Percentiles rank a stretch among this genome's conserved stretches.
Evolutionary conservation across 2,888 invertebrate genomes (phyloP).

Genomic region (Drosophila mercatorum): DNA sequence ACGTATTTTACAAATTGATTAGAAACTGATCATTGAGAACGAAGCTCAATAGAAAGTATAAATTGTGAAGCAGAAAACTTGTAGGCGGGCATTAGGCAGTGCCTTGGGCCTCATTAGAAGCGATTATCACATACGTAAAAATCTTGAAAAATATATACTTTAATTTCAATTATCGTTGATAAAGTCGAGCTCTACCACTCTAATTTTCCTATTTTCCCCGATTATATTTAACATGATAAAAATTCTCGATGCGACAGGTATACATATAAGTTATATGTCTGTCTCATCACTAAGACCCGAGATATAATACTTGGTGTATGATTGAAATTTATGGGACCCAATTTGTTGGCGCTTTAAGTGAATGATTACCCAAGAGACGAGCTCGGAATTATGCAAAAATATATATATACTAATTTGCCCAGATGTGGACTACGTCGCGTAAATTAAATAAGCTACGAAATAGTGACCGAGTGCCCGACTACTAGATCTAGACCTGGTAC

Average conservation of each 20-base stretch:
- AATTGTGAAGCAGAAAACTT: too few species aligned
- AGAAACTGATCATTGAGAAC: too few species aligned
- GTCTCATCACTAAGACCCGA: constrained; percentile 37
- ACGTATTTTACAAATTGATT: too few species aligned
- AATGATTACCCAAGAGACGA: constrained; percentile 68
- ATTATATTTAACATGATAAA: not conserved
- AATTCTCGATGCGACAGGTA: not conserved
- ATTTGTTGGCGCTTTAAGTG: constrained; percentile 67
- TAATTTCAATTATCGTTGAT: not conserved
- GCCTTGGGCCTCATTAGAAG: not conserved
- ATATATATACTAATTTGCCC: constrained; percentile 26
- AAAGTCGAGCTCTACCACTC: not conserved
- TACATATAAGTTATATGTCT: not conserved
- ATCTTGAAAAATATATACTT: not conserved
- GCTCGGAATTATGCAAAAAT: constrained; percentile 62
- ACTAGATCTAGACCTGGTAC: constrained; percentile 1
- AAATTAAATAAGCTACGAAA: constrained; percentile 42
- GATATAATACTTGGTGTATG: constrained; percentile 11
- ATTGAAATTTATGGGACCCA: constrained; percentile 40
- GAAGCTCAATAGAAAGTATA: too few species aligned
- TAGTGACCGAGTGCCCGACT: constrained; percentile 7
- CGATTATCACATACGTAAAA: not conserved
- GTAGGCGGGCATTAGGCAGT: not conserved
- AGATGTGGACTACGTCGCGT: constrained; percentile 35
- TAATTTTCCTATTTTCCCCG: not conserved